These are phyloP conservation scores for Lymantria monacha DNA, from an alignment of 2,888 invertebrate species.

Conservation along the genomic window DNA sequence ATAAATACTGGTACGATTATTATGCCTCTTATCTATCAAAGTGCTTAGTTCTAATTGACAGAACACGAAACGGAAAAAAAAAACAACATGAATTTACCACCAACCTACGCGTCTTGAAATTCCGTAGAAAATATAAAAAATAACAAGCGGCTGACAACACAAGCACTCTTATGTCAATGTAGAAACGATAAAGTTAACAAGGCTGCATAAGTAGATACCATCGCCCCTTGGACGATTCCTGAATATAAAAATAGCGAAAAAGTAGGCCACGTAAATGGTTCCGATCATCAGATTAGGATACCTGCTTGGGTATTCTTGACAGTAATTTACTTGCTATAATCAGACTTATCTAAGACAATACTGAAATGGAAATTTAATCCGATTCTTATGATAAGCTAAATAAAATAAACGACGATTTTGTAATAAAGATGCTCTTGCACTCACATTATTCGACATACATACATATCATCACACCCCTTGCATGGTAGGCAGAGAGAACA, in stretches of 20 bases:
- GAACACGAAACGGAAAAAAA: too few relatives aligned
- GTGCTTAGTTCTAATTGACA: too few relatives aligned
- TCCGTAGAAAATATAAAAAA: conserved; percentile 32
- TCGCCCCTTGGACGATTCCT: conserved; percentile 23
- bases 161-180: conserved; percentile 36
- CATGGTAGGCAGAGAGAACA: too few relatives aligned
- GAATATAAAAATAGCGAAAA: conserved; percentile 32
- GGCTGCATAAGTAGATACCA: conserved; percentile 36
- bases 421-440: too few relatives aligned
- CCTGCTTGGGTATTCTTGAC: conserved; percentile 10
- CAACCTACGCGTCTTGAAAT: too few relatives aligned
- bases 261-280: conserved; percentile 33
- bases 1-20: too few relatives aligned
- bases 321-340: conserved; percentile 3
- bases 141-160: conserved; percentile 37
- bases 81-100: too few relatives aligned
- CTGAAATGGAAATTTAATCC: background rate
- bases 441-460: too few relatives aligned
- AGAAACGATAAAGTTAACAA: conserved; percentile 41
- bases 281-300: conserved; percentile 17
- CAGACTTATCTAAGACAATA: background rate
- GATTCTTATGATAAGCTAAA: background rate
- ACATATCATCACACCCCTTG: too few relatives aligned
- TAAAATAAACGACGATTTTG: background rate
- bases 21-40: too few relatives aligned